Percentiles rank a stretch among this genome's conserved stretches.
Evolutionary conservation across 2,797 vertebrate species (phyloP).

Genomic region (Caiman crocodilus): DNA sequence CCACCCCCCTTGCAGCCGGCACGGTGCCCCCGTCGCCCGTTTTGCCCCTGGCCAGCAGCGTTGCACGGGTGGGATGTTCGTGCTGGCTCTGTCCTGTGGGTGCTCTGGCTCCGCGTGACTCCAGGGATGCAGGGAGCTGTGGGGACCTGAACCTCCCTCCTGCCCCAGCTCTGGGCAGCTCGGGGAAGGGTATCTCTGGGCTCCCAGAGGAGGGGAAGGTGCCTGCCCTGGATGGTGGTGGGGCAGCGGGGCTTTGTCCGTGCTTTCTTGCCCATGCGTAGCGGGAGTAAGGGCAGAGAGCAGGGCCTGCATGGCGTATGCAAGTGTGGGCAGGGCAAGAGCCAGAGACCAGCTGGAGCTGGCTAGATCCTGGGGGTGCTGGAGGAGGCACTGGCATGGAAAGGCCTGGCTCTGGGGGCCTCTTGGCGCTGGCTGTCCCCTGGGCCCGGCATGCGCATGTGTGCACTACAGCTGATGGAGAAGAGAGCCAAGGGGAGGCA

Average conservation of each 20-base stretch:
- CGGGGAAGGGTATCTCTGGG: constrained; percentile 59
- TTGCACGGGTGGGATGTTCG: no score
- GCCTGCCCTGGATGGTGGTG: constrained; percentile 10
- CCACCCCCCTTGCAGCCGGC: neutral
- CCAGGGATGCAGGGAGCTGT: no score
- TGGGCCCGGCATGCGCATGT: neutral
- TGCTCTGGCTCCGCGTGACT: no score
- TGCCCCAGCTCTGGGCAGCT: no score
- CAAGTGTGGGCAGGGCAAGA: constrained; percentile 18
- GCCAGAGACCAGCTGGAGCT: constrained; percentile 32
- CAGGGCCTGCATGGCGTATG: constrained; percentile 20
- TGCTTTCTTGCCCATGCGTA: no score
- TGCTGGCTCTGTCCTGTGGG: no score
- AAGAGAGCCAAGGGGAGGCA: neutral
- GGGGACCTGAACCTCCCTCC: no score
- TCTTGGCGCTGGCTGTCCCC: neutral
- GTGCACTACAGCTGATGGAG: constrained; percentile 3
- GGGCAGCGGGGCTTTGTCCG: neutral
- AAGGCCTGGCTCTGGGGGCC: neutral
- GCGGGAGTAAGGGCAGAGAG: constrained; percentile 26
- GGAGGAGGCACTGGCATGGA: neutral
- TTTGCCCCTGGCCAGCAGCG: no score
- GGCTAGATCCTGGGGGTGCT: neutral
- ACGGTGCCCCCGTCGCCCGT: neutral
- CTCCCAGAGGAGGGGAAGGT: constrained; percentile 48